Evolutionary conservation across 2,888 invertebrate genomes (phyloP), one percentile per base, ranked within the genome.

Genomic region (Phorcus lineatus): DNA sequence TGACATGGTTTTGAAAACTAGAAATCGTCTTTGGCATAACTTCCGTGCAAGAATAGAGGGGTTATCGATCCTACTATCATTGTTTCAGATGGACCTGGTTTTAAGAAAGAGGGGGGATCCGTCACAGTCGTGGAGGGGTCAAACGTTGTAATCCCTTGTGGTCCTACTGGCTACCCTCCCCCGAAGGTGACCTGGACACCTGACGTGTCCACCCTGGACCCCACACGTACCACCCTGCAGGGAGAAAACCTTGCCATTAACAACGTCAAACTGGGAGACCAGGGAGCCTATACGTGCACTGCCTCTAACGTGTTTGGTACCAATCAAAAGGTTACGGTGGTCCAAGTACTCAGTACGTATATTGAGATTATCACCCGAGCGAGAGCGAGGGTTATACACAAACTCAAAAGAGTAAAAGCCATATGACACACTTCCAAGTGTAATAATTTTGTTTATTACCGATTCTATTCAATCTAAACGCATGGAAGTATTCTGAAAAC

Each of bases 151-250:
- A 28, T 76, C 17, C 28, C 31, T 16, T 76, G 76, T 36, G 54
- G 40, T 55, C 54, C 76, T 6, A 54, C 28, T n/a, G 76, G 76
- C 54, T 54, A 55, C 19, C 76, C 76, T 2, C 53, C 53, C 24
- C 76, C 76, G 2, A 24, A 54, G 28, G 54, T 76, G 31, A 76
- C 53, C 9, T 76, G 76, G 76, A 76, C 76, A 13, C 76, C 76
- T 36, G 76, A 54, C 31, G 17, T 55, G 24, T 19, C 54, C 16
- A 55, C 55, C 54, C 53, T 76, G 7, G 76, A 76, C 55, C 55
- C 9, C 0, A n/a, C 16, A 4, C 54, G 76, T 6, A 24, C 55
- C n/a, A 19, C 53, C 2, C 16, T 55, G 9, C 24, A 76, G 54
- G 57, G 28, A 17, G 28, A 53, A 9, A 36, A 55, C 36, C 54